Base-by-base conservation (phyloP, 2,113 vertebrate species). In the Esox niger region DNA sequence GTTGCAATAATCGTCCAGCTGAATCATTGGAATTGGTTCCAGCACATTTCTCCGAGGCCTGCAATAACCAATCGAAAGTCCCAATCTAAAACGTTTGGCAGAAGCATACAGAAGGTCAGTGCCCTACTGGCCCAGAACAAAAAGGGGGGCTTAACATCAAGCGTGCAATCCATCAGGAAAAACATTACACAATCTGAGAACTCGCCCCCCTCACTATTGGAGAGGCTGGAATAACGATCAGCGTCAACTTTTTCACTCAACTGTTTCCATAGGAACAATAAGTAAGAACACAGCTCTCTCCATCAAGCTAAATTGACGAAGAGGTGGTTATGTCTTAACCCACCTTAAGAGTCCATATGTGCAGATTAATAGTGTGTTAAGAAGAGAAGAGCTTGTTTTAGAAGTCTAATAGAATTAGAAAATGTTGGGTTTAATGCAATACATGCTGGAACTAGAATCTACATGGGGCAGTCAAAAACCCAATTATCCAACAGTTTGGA, bases 221-320 rank as follows among this genome's bases (percentile, higher is more conserved):
- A 66, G 43, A 68, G 68, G 58, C 78, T 70, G 69, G 74, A 81
- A 86, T 80, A 78, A 74, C 33, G 82, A 84, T 75, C 73, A 68
- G 65, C 74, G 79, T 82, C 77, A 86, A 88, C 76, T 76, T 68
- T 71, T 68, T 58, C 71, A 82, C 70, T 71, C 66, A 57, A 76
- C 79, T 5, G 86, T 90, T 90, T 87, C 88, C 86, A 89, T 88
- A 90, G 88, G 79, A 90, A 91, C 87, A 62, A 69, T 70, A 74
- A 84, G 79, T 76, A 71, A 63, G n/a, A 69, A 79, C 72, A 52
- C 33, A 15, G 64, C 31, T 55, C 72, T 76, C 56, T 27, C 29
- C 62, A 62, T 68, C 38, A 75, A 75, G 69, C 67, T 57, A 74
- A 61, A 75, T 75, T 73, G 72, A 81, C 74, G 66, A 78, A 77